A percentile compares a stretch with the other conserved stretches of the same genome.
Conservation (phyloP, 2,888 invertebrate genomes). For the Ernsta delagoae region DNA sequence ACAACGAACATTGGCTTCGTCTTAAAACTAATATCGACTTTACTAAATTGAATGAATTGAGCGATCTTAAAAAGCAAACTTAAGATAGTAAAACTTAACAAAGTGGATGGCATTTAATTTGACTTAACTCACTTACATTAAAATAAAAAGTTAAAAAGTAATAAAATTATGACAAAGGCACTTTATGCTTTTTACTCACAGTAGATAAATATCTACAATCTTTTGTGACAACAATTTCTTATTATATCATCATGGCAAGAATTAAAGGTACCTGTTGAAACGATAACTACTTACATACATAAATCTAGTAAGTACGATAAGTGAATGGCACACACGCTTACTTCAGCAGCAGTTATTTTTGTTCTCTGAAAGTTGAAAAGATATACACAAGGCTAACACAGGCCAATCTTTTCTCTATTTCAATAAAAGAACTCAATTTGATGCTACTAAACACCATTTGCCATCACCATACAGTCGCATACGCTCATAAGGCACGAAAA, state of each 20-base stretch:
- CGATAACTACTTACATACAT: slow-evolving; percentile 76
- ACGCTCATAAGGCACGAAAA: slow-evolving; percentile 71
- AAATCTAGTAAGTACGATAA: slow-evolving; percentile 78
- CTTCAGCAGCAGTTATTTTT: slow-evolving; percentile 65
- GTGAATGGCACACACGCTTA: slow-evolving; percentile 81
- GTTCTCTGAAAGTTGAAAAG: slow-evolving; percentile 38
- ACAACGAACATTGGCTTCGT: slow-evolving; percentile 55
- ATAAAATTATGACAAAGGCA: slow-evolving; percentile 75
- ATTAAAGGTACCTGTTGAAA: slow-evolving; percentile 84
- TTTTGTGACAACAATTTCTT: slow-evolving; percentile 82
- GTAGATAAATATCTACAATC: slow-evolving; percentile 68
- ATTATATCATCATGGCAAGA: slow-evolving; percentile 84
- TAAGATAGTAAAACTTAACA: slow-evolving; percentile 79
- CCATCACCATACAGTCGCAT: slow-evolving; percentile 66
- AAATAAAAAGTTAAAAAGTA: slow-evolving; percentile 63
- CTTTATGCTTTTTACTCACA: slow-evolving; percentile 69
- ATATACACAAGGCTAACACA: slow-evolving; percentile 15
- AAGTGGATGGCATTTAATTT: slow-evolving; percentile 85
- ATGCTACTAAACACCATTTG: slow-evolving; percentile 43
- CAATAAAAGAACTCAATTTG: slow-evolving; percentile 45
- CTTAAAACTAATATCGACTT: slow-evolving; percentile 72
- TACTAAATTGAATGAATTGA: slow-evolving; percentile 80
- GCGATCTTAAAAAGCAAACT: slow-evolving; percentile 81
- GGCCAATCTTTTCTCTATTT: slow-evolving; percentile 29
- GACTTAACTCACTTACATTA: slow-evolving; percentile 82